Base-by-base conservation (phyloP, 2,113 vertebrate species). In the Callionymus lyra region DNA sequence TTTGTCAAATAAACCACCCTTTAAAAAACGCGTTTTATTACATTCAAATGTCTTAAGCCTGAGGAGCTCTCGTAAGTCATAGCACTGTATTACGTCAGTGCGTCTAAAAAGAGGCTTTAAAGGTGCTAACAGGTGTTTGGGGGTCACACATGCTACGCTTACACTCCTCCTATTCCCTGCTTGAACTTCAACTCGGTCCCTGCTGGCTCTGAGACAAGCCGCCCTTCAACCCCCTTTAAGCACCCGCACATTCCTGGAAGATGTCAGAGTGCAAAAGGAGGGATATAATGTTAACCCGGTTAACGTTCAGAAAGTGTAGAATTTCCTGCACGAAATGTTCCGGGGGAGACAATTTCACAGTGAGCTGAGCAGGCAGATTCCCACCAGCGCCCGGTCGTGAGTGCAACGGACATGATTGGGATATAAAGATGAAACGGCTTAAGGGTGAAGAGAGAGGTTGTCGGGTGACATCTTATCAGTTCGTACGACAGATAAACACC, bases 161-260 rank as follows among this genome's bases (percentile, higher is more conserved):
- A 56, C 55, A 42, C 47, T 31, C 44, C 0, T 47, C 27, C 51
- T 56, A 37, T 51, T 49, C 55, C 47, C 60, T 62, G 52, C 18
- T 1, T 62, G 59, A 44, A 38, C 57, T 47, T 44, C 11, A 14
- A 64, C 45, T 58, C 38, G 31, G 46, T 61, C 50, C 41, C 21
- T 58, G n/a, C 40, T 41, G 59, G 64, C 64, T 60, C 44, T 47
- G 1, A 40, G 37, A 63, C 57, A 44, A 38, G 43, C 6, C 9
- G 1, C 73, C 68, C 68, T 65, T 39, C 52, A 65, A 65, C 53
- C 68, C 53, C 68, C 69, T 79, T 55, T 32, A 54, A 54, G 42
- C 51, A 39, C 18, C 13, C 1, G 39, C 19, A 13, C 49, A 47
- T 47, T 65, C 51, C 64, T 52, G 49, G 44, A 27, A 56, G 69